Conservation (phyloP, 2,113 vertebrate species). For the Tretioscincus oriximinensis region DNA sequence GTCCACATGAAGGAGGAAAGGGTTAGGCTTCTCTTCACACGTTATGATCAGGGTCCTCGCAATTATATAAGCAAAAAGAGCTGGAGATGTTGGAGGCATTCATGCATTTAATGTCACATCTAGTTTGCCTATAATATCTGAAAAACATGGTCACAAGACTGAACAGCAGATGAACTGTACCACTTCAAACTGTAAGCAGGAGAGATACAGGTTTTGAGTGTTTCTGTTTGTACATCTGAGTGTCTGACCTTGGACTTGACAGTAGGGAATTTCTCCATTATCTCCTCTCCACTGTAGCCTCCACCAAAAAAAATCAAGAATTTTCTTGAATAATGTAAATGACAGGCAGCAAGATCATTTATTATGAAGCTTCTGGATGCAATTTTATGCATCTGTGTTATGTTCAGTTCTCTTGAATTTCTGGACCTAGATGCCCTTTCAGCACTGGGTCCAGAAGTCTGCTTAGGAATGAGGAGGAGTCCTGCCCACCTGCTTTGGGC, state of each 20-base stretch:
- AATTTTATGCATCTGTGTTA: too few species aligned
- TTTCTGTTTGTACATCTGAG: rapidly evolving
- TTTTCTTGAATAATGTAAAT: not conserved
- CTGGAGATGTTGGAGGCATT: not conserved
- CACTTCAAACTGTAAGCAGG: not conserved
- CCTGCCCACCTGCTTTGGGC: too few species aligned
- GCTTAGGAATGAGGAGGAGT: too few species aligned
- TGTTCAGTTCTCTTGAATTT: too few species aligned
- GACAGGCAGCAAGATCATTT: not conserved
- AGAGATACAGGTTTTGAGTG: not conserved
- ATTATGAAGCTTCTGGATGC: too few species aligned
- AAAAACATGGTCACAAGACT: not conserved
- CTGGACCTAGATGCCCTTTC: too few species aligned
- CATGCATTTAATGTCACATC: not conserved
- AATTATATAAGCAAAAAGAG: not conserved
- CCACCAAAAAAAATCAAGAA: not conserved
- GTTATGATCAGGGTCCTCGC: not conserved
- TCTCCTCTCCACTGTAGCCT: not conserved
- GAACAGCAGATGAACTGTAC: not conserved
- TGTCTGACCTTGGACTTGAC: not conserved
- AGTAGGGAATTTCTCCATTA: not conserved
- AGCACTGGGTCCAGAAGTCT: too few species aligned
- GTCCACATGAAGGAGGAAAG: not conserved
- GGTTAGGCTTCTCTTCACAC: not conserved
- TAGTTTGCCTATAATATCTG: not conserved